These are phyloP conservation scores for Erinaceus europaeus DNA, from an alignment of 2,113 vertebrate species.

Conservation along the genomic window DNA sequence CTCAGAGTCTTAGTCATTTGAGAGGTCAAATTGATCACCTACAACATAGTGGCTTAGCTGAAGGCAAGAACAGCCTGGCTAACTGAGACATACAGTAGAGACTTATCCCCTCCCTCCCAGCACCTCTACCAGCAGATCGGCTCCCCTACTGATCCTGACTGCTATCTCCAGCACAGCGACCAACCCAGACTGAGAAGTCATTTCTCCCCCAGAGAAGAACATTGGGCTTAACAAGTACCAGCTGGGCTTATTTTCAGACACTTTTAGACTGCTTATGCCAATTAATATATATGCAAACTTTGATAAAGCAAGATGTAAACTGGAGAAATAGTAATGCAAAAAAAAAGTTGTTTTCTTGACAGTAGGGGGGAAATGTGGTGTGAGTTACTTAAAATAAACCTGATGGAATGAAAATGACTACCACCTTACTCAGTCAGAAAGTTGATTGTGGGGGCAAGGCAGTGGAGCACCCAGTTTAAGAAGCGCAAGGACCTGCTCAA, in stretches of 20 bases:
- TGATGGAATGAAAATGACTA: not conserved
- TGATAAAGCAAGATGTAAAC: not conserved
- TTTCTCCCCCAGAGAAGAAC: not conserved
- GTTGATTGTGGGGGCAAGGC: no score
- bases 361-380: not conserved
- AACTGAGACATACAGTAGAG: not conserved
- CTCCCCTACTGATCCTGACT: not conserved
- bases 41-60: rapidly evolving
- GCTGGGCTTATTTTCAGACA: not conserved
- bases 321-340: not conserved
- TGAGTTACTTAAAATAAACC: not conserved
- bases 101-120: no score
- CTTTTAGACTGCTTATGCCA: not conserved
- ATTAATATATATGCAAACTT: not conserved
- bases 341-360: not conserved
- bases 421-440: not conserved
- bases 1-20: rapidly evolving
- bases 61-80: not conserved
- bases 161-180: not conserved
- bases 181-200: not conserved
- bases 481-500: no score
- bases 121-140: not conserved
- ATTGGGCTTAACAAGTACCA: not conserved
- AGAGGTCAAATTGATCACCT: not conserved
- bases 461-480: no score